Evolutionary conservation across 2,113 vertebrate genomes (phyloP), one percentile per base, ranked within the genome.

Genomic region (Chaetodon trifascialis): DNA sequence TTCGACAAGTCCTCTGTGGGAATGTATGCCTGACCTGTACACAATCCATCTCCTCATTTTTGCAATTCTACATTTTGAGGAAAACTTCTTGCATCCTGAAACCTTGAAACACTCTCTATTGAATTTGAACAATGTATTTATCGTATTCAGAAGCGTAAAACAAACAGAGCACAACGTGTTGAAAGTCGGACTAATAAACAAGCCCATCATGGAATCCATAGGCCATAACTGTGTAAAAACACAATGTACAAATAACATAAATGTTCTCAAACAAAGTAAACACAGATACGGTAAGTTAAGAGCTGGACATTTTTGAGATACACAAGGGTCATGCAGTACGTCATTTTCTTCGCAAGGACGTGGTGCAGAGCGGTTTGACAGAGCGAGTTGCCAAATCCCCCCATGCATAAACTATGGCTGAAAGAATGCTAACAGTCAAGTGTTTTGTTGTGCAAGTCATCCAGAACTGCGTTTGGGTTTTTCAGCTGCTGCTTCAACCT

Each of bases 381-480:
- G 73, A 73, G 46, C 42, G 7, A 83, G 71, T 67, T 74, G 67
- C 85, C 59, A 89, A 83, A 91, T 76, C 67, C 68, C 82, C 23
- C 75, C 60, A 42, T 74, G 86, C 47, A 87, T 91, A 93, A 95
- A 92, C 93, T 89, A 68, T 55, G 73, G 78, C 64, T 36, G 51
- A 76, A 93, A 84, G 85, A 94, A 94, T 93, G 88, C 80, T 85
- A 93, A 95, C 90, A 93, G 68, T 86, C 42, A 77, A 81, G 80
- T 55, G 70, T 30, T 86, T 52, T 59, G 67, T 59, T 76, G 68
- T 82, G 86, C 47, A 83, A 85, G 71, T 86, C 68, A 65, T 78
- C 70, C 52, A 77, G 25, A 80, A 40, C 49, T 68, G 56, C 62
- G 68, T 86, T 91, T 66, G 44, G 42, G 58, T 47, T 78, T 85